A percentile compares a stretch with the other conserved stretches of the same genome.
phyloP scores from a whole-genome alignment of 1,140 invertebrate species.

The Eupeodes corollae region DNA sequence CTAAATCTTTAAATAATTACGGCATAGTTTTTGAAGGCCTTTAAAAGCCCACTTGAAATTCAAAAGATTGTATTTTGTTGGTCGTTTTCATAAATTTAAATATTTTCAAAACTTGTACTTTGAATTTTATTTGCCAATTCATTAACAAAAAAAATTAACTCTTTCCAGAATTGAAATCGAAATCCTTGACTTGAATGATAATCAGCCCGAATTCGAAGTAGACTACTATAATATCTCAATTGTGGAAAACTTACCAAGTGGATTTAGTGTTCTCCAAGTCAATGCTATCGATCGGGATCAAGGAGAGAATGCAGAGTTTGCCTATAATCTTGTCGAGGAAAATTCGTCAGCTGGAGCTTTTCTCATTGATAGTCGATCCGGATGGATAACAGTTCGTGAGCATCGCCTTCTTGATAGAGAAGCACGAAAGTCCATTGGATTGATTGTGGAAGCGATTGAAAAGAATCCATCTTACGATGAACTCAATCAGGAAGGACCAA shows the following conservation, averaged over 20 bases:
- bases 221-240: constrained; percentile 85
- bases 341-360: constrained; percentile 65
- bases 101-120: too few species aligned
- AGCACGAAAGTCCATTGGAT: constrained; percentile 50
- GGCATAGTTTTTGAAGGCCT: too few species aligned
- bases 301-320: constrained; percentile 73
- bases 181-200: constrained; percentile 72
- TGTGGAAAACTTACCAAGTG: constrained; percentile 79
- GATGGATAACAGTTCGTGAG: constrained; percentile 75
- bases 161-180: constrained; percentile 55
- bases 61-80: too few species aligned
- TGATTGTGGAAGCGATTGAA: constrained; percentile 67
- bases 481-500: constrained; percentile 22
- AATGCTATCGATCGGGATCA: constrained; percentile 67
- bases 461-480: constrained; percentile 31
- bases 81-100: too few species aligned
- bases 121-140: too few species aligned
- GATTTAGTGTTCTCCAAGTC: constrained; percentile 72
- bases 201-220: constrained; percentile 73
- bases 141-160: not conserved
- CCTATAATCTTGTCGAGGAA: constrained; percentile 51
- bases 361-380: constrained; percentile 60
- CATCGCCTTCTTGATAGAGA: constrained; percentile 69
- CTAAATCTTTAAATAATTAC: too few species aligned
- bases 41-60: too few species aligned